These are phyloP conservation scores for Tetramorium alpestre DNA, from an alignment of 1,140 invertebrate species.

Conservation along the genomic window DNA sequence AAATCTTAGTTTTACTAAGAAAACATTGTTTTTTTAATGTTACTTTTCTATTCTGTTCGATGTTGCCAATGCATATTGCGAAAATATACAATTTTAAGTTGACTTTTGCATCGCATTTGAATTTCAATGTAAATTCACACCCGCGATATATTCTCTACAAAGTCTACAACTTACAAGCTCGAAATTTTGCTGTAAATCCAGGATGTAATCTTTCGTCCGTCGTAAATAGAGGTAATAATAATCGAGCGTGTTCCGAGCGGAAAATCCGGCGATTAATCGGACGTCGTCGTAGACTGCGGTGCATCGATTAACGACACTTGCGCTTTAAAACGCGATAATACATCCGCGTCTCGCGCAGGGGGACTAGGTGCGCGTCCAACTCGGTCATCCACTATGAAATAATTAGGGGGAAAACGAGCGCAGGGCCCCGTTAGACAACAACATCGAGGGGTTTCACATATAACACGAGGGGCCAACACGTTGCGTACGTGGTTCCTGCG, in stretches of 20 bases:
- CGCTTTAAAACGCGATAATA: constrained; percentile 49
- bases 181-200: not conserved
- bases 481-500: not conserved
- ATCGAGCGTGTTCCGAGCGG: not conserved
- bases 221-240: not conserved
- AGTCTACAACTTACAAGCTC: too few relatives aligned
- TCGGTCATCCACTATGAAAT: constrained; percentile 58
- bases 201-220: not conserved
- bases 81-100: not conserved
- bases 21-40: not conserved
- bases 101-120: not conserved
- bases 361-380: constrained; percentile 10
- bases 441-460: not conserved
- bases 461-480: constrained; percentile 1
- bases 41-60: not conserved
- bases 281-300: not conserved
- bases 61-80: not conserved
- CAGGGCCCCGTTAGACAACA: constrained; percentile 7
- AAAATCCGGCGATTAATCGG: constrained; percentile 37
- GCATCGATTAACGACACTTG: constrained; percentile 53
- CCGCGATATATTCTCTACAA: too few relatives aligned
- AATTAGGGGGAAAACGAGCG: constrained; percentile 42
- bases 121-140: not conserved
- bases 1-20: not conserved
- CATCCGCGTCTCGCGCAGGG: constrained; percentile 47